phyloP scores from a whole-genome alignment of 2,888 invertebrate species.

The Dichetophora obliterata region DNA sequence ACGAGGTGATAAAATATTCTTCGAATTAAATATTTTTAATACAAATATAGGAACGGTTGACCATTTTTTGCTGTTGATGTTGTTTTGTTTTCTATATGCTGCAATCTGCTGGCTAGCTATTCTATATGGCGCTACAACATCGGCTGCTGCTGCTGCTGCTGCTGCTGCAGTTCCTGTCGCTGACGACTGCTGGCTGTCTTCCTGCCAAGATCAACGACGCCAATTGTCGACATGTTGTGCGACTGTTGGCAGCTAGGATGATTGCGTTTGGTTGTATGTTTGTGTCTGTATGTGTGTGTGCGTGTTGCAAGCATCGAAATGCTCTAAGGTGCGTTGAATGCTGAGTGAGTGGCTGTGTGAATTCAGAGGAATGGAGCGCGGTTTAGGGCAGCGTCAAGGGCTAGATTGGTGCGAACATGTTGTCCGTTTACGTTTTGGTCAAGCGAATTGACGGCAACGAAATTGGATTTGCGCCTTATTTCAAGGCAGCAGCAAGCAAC shows the following conservation, averaged over 20 bases:
- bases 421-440: slow-evolving; percentile 30
- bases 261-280: no score
- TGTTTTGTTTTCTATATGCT: background rate
- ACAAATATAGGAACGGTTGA: slow-evolving; percentile 24
- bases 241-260: background rate
- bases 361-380: background rate
- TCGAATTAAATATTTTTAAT: slow-evolving; percentile 30
- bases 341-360: background rate
- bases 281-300: no score
- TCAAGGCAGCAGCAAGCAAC: background rate
- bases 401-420: slow-evolving; percentile 31
- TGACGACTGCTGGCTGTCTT: slow-evolving; percentile 5
- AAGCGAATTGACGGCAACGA: slow-evolving; percentile 27
- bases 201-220: slow-evolving; percentile 26
- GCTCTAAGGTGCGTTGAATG: background rate
- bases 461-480: slow-evolving; percentile 35
- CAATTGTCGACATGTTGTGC: slow-evolving; percentile 19
- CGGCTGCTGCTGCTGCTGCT: background rate
- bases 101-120: background rate
- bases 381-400: slow-evolving; percentile 1
- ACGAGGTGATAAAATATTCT: slow-evolving; percentile 35
- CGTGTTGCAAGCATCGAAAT: background rate
- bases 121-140: background rate
- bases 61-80: background rate
- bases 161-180: background rate